phyloP scores from a whole-genome alignment of 2,888 invertebrate species.

The Mythimna vitellina region DNA sequence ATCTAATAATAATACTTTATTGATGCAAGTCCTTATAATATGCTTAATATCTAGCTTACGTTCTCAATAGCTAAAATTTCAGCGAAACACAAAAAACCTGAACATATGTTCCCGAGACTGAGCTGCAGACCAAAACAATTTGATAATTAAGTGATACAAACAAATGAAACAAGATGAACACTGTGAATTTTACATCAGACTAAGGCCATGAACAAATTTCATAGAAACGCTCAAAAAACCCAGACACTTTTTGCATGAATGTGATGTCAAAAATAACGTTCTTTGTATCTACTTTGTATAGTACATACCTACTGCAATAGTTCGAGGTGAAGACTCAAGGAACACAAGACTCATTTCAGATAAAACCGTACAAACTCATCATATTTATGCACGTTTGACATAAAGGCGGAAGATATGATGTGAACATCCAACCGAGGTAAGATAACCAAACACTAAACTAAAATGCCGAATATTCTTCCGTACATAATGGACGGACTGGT shows the following conservation, averaged over 20 bases:
- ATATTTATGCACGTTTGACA: not conserved
- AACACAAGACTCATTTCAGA: not conserved
- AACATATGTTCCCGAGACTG: not conserved
- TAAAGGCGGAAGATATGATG: not conserved
- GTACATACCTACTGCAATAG: not conserved
- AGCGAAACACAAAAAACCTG: not conserved
- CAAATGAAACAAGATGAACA: not conserved
- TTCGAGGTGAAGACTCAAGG: not conserved
- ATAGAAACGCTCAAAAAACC: not conserved
- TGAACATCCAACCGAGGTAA: not conserved
- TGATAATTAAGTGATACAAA: not conserved
- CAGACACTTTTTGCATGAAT: not conserved
- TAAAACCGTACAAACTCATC: not conserved
- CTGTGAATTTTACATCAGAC: not conserved
- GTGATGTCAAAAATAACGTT: not conserved
- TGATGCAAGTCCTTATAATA: too few relatives aligned
- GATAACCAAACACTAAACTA: conserved; percentile 7
- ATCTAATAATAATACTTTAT: too few relatives aligned
- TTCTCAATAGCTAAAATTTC: too few relatives aligned
- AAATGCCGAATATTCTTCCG: conserved; percentile 25
- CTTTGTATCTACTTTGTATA: not conserved
- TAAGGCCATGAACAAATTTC: not conserved
- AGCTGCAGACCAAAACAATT: not conserved
- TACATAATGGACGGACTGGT: conserved; percentile 41
- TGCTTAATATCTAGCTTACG: too few relatives aligned